These are phyloP conservation scores for Apodemus speciosus DNA, from an alignment of 2,113 vertebrate species.

Conservation along the genomic window DNA sequence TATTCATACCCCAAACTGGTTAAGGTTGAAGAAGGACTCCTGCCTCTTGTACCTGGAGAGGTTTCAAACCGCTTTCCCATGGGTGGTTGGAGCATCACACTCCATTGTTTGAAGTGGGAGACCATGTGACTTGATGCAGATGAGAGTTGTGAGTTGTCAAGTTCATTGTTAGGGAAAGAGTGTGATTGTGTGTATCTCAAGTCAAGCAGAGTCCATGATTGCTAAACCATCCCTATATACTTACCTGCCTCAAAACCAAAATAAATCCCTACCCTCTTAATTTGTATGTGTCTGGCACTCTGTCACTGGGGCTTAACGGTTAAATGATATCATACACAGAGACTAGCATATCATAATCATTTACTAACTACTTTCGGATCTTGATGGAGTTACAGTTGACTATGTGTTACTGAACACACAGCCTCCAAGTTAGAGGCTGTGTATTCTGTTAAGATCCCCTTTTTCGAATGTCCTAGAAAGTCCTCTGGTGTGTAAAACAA, in stretches of 20 bases:
- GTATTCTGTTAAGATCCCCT: background rate
- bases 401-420: background rate
- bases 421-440: background rate
- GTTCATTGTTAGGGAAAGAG: background rate
- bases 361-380: background rate
- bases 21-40: background rate
- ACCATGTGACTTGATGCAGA: background rate
- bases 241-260: background rate
- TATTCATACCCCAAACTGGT: background rate
- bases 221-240: background rate
- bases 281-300: background rate
- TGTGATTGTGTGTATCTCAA: background rate
- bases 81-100: background rate
- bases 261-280: background rate
- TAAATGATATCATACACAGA: background rate
- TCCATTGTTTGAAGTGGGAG: background rate
- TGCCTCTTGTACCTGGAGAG: too few species aligned
- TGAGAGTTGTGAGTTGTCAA: too few species aligned
- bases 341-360: background rate
- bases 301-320: background rate
- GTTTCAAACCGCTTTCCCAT: background rate
- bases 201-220: background rate
- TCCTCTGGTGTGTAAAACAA: background rate
- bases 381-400: background rate
- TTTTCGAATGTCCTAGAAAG: background rate